These are phyloP conservation scores for Enchytraeus crypticus DNA, from an alignment of 2,888 invertebrate species.

Conservation along the genomic window DNA sequence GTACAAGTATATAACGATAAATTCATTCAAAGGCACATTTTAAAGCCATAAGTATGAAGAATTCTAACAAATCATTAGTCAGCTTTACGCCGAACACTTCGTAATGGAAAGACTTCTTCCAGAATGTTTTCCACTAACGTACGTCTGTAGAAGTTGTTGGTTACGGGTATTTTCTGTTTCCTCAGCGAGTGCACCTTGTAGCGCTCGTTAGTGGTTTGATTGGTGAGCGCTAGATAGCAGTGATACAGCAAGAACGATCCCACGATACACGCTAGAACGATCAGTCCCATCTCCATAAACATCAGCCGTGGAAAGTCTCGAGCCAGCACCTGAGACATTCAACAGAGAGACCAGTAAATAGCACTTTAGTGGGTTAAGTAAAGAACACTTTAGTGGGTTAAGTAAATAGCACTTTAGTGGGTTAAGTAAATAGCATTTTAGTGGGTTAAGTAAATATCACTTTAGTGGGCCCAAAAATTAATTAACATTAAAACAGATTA, in stretches of 20 bases:
- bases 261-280: constrained; percentile 32
- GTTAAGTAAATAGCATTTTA: background rate
- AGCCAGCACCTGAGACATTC: constrained; percentile 43
- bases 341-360: background rate
- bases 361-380: background rate
- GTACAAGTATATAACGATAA: too few species aligned
- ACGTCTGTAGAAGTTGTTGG: constrained; percentile 25
- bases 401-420: background rate
- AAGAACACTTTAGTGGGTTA: background rate
- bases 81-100: too few species aligned
- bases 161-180: background rate
- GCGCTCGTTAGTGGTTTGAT: constrained; percentile 46
- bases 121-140: constrained; percentile 32
- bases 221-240: constrained; percentile 35
- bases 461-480: background rate
- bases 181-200: constrained; percentile 29
- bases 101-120: constrained; percentile 33
- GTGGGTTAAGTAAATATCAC: background rate
- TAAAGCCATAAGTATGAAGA: too few species aligned
- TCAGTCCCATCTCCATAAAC: constrained; percentile 35
- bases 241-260: constrained; percentile 38
- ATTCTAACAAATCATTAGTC: too few species aligned
- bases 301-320: constrained; percentile 40
- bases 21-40: too few species aligned
- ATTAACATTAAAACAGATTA: too few species aligned